Evolutionary conservation across 35 echinoderm and acorn worm genomes (phyloP).

Genomic region (Heliocidaris tuberculata): DNA sequence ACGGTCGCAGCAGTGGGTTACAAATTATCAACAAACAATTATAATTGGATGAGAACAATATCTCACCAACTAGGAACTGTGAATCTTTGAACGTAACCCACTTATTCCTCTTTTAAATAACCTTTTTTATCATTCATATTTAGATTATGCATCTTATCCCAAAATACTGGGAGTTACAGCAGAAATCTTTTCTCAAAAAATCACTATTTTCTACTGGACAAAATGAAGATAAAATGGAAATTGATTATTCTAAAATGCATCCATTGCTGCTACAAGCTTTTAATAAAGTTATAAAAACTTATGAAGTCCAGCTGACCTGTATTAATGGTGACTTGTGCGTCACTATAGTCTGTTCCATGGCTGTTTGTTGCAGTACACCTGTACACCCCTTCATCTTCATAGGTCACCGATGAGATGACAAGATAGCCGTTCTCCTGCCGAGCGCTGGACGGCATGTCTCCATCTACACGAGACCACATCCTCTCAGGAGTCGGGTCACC

Average conservation of each 20-base stretch:
- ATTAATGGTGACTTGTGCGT: slow-evolving; percentile 19
- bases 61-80: no score
- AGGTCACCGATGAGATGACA: slow-evolving; percentile 47
- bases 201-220: no score
- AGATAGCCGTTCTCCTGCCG: slow-evolving; percentile 67
- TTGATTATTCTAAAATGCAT: no score
- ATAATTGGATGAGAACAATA: no score
- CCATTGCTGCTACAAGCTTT: no score
- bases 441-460: slow-evolving; percentile 39
- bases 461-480: slow-evolving; percentile 58
- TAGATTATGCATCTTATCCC: no score
- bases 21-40: no score
- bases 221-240: no score
- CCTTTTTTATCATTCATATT: background rate
- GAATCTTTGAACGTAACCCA: no score
- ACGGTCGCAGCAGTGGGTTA: no score
- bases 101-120: no score
- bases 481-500: slow-evolving; percentile 66
- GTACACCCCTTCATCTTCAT: slow-evolving; percentile 64
- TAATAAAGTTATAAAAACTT: background rate
- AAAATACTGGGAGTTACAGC: no score
- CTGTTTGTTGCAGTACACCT: slow-evolving; percentile 70
- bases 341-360: slow-evolving; percentile 38
- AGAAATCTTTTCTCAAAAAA: background rate
- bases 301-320: background rate